A percentile compares a stretch with the other conserved stretches of the same genome.
Conservation (phyloP, 2,113 vertebrate genomes). For the Theristicus caerulescens region DNA sequence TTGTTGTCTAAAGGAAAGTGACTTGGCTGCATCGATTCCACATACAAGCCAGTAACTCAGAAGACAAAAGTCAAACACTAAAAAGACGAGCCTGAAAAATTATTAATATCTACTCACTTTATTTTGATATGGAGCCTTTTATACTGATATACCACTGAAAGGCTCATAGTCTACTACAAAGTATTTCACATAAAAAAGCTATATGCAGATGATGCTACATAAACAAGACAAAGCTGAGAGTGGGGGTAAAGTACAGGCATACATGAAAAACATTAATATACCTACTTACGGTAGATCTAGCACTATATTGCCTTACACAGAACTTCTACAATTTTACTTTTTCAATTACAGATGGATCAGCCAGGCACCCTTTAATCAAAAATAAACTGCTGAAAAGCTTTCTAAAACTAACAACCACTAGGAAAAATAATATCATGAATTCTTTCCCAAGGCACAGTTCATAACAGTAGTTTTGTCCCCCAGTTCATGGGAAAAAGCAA, state of each 20-base stretch:
- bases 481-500: neutral
- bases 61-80: neutral
- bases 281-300: neutral
- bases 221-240: neutral
- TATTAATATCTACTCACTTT: neutral
- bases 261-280: neutral
- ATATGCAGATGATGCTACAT: neutral
- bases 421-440: neutral
- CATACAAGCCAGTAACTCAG: neutral
- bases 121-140: neutral
- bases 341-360: neutral
- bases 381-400: neutral
- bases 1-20: neutral
- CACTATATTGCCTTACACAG: neutral
- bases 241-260: neutral
- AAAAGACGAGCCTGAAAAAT: neutral
- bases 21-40: neutral
- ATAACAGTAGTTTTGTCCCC: neutral
- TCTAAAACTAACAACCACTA: constrained; percentile 2
- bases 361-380: neutral
- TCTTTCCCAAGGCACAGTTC: neutral
- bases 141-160: neutral
- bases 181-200: neutral
- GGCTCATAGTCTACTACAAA: neutral
- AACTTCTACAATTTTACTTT: neutral